Percentiles rank a stretch among this genome's conserved stretches.
phyloP scores from a whole-genome alignment of 2,113 vertebrate species.

The Engystomops pustulosus region DNA sequence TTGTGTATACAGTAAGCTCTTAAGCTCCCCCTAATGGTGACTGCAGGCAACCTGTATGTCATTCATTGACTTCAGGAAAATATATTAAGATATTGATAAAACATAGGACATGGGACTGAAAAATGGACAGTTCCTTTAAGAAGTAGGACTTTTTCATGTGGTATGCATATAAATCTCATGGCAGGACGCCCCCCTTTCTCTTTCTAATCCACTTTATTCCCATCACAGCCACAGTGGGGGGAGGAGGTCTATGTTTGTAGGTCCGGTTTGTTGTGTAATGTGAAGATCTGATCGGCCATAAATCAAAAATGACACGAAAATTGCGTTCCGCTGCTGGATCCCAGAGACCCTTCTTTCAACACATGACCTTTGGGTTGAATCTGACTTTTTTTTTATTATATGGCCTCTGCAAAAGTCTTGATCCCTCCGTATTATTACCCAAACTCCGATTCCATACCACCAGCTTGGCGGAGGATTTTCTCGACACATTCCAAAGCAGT shows the following conservation, averaged over 20 bases:
- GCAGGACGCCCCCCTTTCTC: not conserved
- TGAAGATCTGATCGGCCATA: constrained; percentile 21
- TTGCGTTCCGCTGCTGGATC: constrained; percentile 10
- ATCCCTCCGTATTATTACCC: constrained; percentile 54
- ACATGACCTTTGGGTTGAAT: constrained; percentile 52
- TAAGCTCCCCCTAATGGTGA: too few species aligned
- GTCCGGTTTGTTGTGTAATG: not conserved
- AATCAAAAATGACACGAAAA: constrained; percentile 33
- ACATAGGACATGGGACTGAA: too few species aligned
- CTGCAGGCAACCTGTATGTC: too few species aligned
- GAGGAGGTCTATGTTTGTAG: not conserved
- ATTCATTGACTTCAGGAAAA: too few species aligned
- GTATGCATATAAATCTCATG: too few species aligned
- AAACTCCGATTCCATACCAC: constrained; percentile 54
- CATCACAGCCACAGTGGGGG: not conserved
- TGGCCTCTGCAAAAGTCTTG: constrained; percentile 31
- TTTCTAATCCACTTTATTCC: too few species aligned
- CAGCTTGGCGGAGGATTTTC: constrained; percentile 58
- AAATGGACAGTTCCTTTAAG: too few species aligned
- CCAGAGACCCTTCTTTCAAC: constrained; percentile 49
- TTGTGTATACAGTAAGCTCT: too few species aligned
- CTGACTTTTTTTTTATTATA: constrained; percentile 41
- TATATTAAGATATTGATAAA: too few species aligned
- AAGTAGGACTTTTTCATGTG: too few species aligned
- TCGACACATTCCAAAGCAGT: constrained; percentile 53